Conservation (phyloP, 2,797 vertebrate species). For the Hippopotamyrus pictus region DNA sequence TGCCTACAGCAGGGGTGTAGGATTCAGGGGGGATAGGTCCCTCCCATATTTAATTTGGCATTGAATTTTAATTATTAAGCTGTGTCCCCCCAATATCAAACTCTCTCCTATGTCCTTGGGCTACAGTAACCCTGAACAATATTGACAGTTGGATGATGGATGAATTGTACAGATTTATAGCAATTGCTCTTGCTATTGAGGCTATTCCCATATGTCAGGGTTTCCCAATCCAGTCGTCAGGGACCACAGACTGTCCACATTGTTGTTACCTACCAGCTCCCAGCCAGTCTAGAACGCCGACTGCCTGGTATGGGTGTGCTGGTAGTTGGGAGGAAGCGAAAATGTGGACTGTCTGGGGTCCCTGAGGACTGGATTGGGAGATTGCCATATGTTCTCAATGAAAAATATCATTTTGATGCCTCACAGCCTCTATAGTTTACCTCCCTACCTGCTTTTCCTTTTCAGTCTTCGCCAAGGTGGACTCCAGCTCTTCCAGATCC, state of each 20-base stretch:
- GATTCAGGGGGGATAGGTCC: background rate
- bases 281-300: background rate
- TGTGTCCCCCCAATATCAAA: background rate
- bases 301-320: background rate
- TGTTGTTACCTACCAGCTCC: background rate
- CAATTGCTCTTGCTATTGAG: background rate
- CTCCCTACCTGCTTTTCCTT: slow-evolving; percentile 63
- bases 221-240: background rate
- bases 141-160: background rate
- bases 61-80: background rate
- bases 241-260: background rate
- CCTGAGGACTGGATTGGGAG: background rate
- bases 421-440: background rate
- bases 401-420: background rate
- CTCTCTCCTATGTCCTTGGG: background rate
- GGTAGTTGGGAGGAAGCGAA: background rate
- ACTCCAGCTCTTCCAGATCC: slow-evolving; percentile 62
- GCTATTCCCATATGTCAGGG: background rate
- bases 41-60: background rate
- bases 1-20: background rate
- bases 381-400: background rate
- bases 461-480: slow-evolving; percentile 57
- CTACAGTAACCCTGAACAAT: background rate
- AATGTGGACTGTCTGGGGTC: background rate
- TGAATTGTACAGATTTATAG: background rate